Conservation (phyloP, 2,888 invertebrate genomes). For the Hypomecis atomaria region DNA sequence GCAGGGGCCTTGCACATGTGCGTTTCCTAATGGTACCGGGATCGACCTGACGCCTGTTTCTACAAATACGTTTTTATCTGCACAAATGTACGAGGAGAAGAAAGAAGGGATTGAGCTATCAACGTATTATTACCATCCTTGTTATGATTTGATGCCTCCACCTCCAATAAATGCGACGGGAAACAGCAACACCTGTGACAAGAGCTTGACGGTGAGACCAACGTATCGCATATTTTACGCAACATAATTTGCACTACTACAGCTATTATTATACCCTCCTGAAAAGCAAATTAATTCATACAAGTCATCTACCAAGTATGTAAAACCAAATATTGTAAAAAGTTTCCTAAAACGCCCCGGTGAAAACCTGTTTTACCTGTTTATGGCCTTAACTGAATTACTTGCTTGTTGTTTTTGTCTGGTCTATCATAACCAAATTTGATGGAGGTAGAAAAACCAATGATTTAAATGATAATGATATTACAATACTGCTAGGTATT, state of each 20-base stretch:
- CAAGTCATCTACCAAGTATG: background rate
- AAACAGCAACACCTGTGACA: constrained; percentile 35
- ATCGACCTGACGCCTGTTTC: constrained; percentile 69
- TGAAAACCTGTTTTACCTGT: constrained; percentile 31
- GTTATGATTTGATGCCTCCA: constrained; percentile 57
- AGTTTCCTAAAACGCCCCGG: constrained; percentile 19
- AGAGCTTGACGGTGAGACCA: constrained; percentile 63
- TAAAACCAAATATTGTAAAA: constrained; percentile 14
- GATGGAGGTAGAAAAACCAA: background rate
- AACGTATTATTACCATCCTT: constrained; percentile 76
- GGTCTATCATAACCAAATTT: background rate
- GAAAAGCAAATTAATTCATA: background rate
- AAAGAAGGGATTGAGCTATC: constrained; percentile 53
- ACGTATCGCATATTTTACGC: constrained; percentile 28
- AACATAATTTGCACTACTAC: background rate
- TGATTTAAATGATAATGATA: background rate
- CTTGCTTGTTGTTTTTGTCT: constrained; percentile 2
- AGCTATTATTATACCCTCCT: constrained; percentile 7
- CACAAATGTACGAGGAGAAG: constrained; percentile 54
- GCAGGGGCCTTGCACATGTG: constrained; percentile 71
- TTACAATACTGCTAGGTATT: no score
- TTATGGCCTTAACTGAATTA: constrained; percentile 3
- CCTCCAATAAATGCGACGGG: constrained; percentile 53
- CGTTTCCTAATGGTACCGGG: constrained; percentile 78
- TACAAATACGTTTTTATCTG: constrained; percentile 59